phyloP scores from a whole-genome alignment of 2,113 vertebrate genomes.

The Platycercus adscitus region DNA sequence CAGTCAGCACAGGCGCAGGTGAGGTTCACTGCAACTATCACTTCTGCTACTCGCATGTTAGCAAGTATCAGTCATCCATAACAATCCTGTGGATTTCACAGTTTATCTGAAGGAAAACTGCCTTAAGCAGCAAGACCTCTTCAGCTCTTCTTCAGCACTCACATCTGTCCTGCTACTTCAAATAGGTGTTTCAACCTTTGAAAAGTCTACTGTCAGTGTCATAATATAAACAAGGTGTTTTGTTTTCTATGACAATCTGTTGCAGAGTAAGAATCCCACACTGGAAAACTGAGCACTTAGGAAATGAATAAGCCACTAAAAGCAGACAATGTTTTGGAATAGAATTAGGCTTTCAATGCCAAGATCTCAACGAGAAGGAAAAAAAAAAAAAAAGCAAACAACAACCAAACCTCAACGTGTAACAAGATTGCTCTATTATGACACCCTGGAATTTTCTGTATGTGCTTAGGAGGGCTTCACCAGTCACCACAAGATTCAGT shows the following conservation, averaged over 20 bases:
- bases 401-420: not conserved
- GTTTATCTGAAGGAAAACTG: constrained; percentile 4
- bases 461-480: not conserved
- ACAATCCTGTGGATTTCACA: not conserved
- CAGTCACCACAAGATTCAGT: not conserved
- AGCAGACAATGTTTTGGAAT: not conserved
- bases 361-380: not conserved
- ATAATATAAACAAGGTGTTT: not conserved
- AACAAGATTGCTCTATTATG: constrained; percentile 11
- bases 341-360: not conserved
- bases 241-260: not conserved
- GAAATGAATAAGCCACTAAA: not conserved
- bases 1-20: not conserved
- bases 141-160: constrained; percentile 20
- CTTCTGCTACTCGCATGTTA: not conserved
- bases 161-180: constrained; percentile 8
- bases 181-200: not conserved
- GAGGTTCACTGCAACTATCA: not conserved
- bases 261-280: not conserved
- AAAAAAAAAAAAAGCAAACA: not conserved
- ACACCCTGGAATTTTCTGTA: constrained; percentile 44
- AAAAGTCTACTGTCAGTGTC: not conserved
- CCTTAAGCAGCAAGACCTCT: not conserved
- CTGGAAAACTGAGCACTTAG: not conserved
- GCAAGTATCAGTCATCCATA: not conserved